Evolutionary conservation across 2,888 invertebrate genomes (phyloP).

Genomic region (Limnephilus marmoratus): DNA sequence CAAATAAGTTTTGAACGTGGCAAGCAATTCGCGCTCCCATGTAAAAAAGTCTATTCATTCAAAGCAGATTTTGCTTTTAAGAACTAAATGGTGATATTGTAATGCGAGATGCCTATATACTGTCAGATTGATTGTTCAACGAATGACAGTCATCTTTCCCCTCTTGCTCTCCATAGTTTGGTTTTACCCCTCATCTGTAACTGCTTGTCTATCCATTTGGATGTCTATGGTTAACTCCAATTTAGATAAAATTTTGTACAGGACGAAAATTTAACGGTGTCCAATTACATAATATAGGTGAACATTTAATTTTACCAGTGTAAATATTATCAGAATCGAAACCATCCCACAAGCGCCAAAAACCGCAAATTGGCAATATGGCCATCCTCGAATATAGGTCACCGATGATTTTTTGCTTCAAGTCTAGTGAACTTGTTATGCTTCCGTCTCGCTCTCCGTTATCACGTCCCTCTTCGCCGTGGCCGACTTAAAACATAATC

Average conservation of each 20-base stretch:
- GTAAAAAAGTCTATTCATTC: no score
- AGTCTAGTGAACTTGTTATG: constrained; percentile 33
- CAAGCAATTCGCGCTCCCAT: no score
- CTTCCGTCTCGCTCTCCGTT: constrained; percentile 14
- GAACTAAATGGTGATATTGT: no score
- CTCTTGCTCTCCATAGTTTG: no score
- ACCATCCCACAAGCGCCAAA: constrained; percentile 10
- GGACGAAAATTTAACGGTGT: not conserved
- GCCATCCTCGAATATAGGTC: constrained; percentile 35
- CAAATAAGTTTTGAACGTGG: no score
- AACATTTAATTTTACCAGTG: not conserved
- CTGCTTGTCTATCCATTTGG: no score
- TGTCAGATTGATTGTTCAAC: no score
- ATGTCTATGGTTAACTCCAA: no score
- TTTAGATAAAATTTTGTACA: not conserved
- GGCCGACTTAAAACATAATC: constrained; percentile 34
- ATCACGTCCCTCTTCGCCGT: not conserved
- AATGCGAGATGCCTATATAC: no score
- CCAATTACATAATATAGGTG: not conserved
- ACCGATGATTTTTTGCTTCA: constrained; percentile 2
- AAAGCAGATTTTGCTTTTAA: no score
- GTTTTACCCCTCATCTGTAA: no score
- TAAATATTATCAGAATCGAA: not conserved
- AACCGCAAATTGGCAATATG: constrained; percentile 41
- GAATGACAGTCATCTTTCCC: no score